Percentiles rank a stretch among this genome's conserved stretches.
Evolutionary conservation across 2,888 invertebrate species (phyloP).

Genomic region (Chaetogeoica ovagalla): DNA sequence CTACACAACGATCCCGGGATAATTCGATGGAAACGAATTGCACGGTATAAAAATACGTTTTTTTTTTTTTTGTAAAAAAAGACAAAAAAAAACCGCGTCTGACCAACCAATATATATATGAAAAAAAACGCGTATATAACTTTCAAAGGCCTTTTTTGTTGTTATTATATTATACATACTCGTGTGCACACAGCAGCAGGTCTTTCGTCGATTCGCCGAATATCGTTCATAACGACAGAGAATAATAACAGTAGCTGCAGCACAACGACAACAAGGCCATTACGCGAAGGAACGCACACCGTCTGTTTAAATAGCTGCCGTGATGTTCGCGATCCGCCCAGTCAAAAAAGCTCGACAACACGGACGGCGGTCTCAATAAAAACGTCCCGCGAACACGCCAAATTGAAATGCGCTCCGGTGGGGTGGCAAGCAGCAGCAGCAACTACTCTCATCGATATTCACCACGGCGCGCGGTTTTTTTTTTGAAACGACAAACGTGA

Average conservation of each 20-base stretch:
- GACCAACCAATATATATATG: background rate
- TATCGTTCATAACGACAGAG: conserved; percentile 1
- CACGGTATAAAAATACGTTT: background rate
- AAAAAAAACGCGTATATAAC: background rate
- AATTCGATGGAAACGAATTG: background rate
- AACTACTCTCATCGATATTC: conserved; percentile 51
- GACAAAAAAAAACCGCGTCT: background rate
- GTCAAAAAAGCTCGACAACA: background rate
- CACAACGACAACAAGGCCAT: conserved; percentile 8
- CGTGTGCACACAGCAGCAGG: background rate
- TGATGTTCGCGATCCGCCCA: background rate
- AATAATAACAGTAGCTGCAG: no score
- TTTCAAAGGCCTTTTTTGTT: background rate
- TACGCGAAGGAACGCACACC: background rate
- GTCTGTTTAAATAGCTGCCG: background rate
- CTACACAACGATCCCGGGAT: background rate
- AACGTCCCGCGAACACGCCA: conserved; percentile 20
- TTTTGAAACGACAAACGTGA: conserved; percentile 52
- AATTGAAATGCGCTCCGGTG: conserved; percentile 34
- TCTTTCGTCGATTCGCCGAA: conserved; percentile 3
- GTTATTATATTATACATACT: background rate
- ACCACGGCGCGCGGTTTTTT: conserved; percentile 36
- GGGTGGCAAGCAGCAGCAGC: background rate
- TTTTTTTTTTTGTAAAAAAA: no score
- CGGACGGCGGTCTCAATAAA: conserved; percentile 4